Evolutionary conservation across 2,797 vertebrate species (phyloP).

Genomic region (Pelochelys cantorii): DNA sequence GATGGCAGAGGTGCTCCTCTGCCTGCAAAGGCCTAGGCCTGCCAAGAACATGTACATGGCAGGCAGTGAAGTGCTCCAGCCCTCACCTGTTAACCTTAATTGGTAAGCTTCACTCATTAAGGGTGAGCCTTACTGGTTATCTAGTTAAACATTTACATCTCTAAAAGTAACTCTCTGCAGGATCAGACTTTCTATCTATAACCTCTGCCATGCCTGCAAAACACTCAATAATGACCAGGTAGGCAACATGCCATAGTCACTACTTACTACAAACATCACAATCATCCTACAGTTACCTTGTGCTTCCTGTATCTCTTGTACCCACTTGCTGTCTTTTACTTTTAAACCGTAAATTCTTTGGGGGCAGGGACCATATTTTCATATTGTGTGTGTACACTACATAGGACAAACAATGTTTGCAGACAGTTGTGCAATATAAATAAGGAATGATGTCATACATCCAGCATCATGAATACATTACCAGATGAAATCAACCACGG

Average conservation of each 20-base stretch:
- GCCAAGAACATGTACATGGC: no score
- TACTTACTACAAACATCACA: slow-evolving; percentile 5
- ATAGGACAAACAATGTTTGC: neutral
- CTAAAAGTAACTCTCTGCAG: neutral
- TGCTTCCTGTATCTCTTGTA: neutral
- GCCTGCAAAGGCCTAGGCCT: no score
- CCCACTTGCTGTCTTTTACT: neutral
- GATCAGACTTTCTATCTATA: slow-evolving; percentile 16
- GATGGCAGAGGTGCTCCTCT: no score
- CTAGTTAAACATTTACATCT: no score
- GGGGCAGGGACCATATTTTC: neutral
- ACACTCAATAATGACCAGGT: slow-evolving; percentile 4
- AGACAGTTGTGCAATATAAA: neutral
- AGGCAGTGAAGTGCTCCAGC: no score
- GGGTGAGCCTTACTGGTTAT: no score
- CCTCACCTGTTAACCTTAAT: no score
- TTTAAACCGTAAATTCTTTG: neutral
- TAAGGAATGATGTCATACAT: neutral
- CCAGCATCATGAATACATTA: neutral
- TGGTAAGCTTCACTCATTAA: no score
- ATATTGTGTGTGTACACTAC: neutral
- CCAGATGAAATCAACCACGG: neutral
- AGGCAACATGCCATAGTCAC: slow-evolving; percentile 3
- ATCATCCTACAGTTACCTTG: neutral
- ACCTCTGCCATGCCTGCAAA: slow-evolving; percentile 23